phyloP scores from a whole-genome alignment of 2,113 vertebrate genomes.

The Meleagris gallopavo region DNA sequence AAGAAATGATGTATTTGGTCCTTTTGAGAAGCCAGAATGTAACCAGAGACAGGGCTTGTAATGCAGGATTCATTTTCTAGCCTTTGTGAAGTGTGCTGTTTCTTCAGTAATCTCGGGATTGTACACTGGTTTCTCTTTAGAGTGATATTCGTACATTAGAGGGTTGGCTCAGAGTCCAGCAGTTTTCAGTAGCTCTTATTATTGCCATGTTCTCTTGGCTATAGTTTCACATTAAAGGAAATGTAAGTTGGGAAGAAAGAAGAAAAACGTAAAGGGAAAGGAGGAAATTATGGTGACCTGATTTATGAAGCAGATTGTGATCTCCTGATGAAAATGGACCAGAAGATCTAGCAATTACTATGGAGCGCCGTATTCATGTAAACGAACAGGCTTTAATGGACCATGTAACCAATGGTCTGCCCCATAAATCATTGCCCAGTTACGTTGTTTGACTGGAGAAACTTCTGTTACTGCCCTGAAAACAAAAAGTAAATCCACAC shows the following conservation, averaged over 20 bases:
- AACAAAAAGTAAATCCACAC: neutral
- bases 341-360: neutral
- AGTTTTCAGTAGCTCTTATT: neutral
- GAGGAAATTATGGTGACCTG: neutral
- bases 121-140: neutral
- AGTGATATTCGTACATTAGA: neutral
- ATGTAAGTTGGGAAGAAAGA: neutral
- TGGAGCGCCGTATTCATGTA: neutral
- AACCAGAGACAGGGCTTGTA: neutral
- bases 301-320: neutral
- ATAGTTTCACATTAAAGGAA: constrained; percentile 3
- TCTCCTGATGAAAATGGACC: neutral
- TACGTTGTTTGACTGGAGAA: neutral
- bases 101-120: neutral
- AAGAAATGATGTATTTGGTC: neutral
- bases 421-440: neutral
- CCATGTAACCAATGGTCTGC: neutral
- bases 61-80: neutral
- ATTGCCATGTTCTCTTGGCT: neutral
- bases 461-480: neutral
- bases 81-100: neutral
- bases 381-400: neutral
- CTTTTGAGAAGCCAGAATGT: neutral
- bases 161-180: neutral
- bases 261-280: neutral